Evolutionary conservation across 2,888 invertebrate species (phyloP).

Genomic region (Athalia rosae): DNA sequence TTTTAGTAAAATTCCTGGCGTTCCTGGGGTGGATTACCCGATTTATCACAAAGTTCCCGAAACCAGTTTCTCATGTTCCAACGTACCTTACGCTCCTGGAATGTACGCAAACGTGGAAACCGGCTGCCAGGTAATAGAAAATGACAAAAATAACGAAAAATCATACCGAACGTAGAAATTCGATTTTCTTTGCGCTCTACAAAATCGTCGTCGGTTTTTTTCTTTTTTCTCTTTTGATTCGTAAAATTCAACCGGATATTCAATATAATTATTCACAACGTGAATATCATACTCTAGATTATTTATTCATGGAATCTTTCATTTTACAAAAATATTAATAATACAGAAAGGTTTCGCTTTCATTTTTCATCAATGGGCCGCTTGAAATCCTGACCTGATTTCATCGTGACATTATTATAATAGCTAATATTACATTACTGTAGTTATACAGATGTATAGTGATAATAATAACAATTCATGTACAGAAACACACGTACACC

Average conservation of each 20-base stretch:
- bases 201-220: too few species aligned
- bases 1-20: constrained; percentile 86
- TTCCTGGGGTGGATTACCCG: constrained; percentile 88
- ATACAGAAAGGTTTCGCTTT: too few species aligned
- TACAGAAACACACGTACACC: neutral
- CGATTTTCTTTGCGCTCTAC: neutral
- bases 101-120: constrained; percentile 95
- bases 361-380: too few species aligned
- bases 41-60: constrained; percentile 85
- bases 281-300: too few species aligned
- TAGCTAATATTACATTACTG: too few species aligned
- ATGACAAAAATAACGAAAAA: neutral
- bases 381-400: too few species aligned
- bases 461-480: neutral
- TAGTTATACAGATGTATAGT: too few species aligned
- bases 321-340: too few species aligned
- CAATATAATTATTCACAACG: too few species aligned
- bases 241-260: neutral
- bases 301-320: too few species aligned
- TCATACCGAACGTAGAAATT: neutral
- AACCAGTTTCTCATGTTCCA: constrained; percentile 86
- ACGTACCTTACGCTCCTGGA: constrained; percentile 87
- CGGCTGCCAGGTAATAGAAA: constrained; percentile 83
- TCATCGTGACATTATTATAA: too few species aligned
- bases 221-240: too few species aligned